Conservation (phyloP, 2,113 vertebrate genomes). For the Microcebus ravelobensis region DNA sequence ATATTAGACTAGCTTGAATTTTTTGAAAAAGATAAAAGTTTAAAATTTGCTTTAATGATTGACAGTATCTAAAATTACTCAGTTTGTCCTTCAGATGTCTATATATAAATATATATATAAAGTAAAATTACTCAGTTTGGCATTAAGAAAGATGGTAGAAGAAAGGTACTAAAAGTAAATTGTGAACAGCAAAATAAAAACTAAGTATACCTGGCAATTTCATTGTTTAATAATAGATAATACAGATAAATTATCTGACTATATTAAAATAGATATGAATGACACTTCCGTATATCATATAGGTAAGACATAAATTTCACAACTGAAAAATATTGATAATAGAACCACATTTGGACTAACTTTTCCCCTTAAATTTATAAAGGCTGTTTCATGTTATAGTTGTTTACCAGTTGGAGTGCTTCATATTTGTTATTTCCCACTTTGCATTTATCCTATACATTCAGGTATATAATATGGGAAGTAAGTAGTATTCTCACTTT, state of each 20-base stretch:
- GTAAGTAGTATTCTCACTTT: neutral
- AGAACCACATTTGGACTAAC: neutral
- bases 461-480: neutral
- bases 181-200: constrained; percentile 19
- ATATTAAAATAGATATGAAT: constrained; percentile 40
- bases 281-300: neutral
- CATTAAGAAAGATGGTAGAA: constrained; percentile 28
- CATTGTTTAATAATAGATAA: neutral
- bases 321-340: constrained; percentile 24
- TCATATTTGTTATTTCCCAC: neutral
- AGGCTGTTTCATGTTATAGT: neutral
- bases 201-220: neutral
- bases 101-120: no score
- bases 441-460: neutral
- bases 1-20: neutral
- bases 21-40: constrained; percentile 40
- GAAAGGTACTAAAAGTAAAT: constrained; percentile 22
- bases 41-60: constrained; percentile 24
- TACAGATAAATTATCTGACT: constrained; percentile 5
- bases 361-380: constrained; percentile 36
- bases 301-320: constrained; percentile 15
- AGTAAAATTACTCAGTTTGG: constrained; percentile 36
- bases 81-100: neutral
- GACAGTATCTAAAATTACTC: constrained; percentile 28
- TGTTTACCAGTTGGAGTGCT: neutral